Evolutionary conservation across 2,888 invertebrate species (phyloP).

Genomic region (Drosophila atroscutellata): DNA sequence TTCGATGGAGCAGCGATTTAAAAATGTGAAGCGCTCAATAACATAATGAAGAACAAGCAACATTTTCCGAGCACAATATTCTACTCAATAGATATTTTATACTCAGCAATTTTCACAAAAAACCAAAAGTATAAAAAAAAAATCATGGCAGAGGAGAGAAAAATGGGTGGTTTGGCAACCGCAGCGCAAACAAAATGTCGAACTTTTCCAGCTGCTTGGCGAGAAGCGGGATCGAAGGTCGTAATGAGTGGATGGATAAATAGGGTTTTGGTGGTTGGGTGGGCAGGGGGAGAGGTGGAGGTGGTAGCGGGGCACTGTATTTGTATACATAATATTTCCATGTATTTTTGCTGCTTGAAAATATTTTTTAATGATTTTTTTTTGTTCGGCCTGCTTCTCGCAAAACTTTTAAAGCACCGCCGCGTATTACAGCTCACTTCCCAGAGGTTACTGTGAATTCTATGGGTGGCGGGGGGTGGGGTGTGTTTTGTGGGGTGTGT

Average conservation of each 20-base stretch:
- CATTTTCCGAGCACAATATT: constrained; percentile 53
- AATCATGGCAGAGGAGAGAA: constrained; percentile 1
- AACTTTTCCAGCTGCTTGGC: constrained; percentile 46
- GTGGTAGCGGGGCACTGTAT: constrained; percentile 9
- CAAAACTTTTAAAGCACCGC: constrained; percentile 62
- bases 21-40: constrained; percentile 36
- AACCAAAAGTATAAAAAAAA: not conserved
- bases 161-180: constrained; percentile 49
- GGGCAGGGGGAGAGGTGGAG: not conserved
- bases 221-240: constrained; percentile 46
- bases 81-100: constrained; percentile 76
- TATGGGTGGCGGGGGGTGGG: constrained; percentile 3
- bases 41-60: constrained; percentile 69
- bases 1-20: constrained; percentile 28
- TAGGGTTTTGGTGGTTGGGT: not conserved
- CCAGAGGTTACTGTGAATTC: not conserved
- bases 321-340: constrained; percentile 72
- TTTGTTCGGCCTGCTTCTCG: constrained; percentile 25
- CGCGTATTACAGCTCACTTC: constrained; percentile 65
- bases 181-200: constrained; percentile 51
- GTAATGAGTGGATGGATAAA: constrained; percentile 57
- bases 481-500: constrained; percentile 4
- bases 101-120: constrained; percentile 57
- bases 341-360: constrained; percentile 70
- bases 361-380: constrained; percentile 69